Percentiles rank a stretch among this genome's conserved stretches.
Conservation (phyloP, 2,797 vertebrate genomes). For the Helarctos malayanus region DNA sequence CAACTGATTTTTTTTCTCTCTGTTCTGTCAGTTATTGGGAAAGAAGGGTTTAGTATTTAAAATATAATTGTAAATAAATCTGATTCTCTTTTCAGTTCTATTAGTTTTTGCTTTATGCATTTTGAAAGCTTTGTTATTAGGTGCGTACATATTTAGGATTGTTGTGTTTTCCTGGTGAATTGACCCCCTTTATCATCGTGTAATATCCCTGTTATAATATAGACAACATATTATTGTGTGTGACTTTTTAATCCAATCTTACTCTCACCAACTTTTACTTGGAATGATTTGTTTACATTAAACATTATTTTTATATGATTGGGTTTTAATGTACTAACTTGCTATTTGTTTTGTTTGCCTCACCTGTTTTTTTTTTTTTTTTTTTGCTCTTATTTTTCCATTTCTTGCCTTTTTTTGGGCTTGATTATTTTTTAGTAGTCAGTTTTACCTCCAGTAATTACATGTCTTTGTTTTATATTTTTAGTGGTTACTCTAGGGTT, state of each 20-base stretch:
- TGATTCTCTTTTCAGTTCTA: slow-evolving; percentile 23
- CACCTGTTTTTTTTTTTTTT: neutral
- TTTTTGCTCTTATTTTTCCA: neutral
- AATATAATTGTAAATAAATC: neutral
- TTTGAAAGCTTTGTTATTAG: slow-evolving; percentile 25
- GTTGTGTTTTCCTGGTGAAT: neutral
- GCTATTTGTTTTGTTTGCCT: slow-evolving; percentile 8
- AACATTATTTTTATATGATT: slow-evolving; percentile 1
- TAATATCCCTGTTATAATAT: neutral
- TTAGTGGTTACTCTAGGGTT: neutral
- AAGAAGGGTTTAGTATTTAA: neutral
- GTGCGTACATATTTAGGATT: neutral
- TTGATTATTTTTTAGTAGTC: slow-evolving; percentile 6
- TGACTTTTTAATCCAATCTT: neutral
- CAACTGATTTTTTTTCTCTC: slow-evolving; percentile 6
- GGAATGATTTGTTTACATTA: neutral
- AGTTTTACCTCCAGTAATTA: neutral
- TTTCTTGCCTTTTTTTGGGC: neutral
- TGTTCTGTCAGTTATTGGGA: neutral
- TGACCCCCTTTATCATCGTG: neutral
- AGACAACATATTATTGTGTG: neutral
- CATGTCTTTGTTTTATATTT: neutral
- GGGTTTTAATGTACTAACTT: neutral
- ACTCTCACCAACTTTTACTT: neutral
- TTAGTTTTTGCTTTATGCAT: slow-evolving; percentile 12